Evolutionary conservation across 2,113 vertebrate species (phyloP).

Genomic region (Callionymus lyra): DNA sequence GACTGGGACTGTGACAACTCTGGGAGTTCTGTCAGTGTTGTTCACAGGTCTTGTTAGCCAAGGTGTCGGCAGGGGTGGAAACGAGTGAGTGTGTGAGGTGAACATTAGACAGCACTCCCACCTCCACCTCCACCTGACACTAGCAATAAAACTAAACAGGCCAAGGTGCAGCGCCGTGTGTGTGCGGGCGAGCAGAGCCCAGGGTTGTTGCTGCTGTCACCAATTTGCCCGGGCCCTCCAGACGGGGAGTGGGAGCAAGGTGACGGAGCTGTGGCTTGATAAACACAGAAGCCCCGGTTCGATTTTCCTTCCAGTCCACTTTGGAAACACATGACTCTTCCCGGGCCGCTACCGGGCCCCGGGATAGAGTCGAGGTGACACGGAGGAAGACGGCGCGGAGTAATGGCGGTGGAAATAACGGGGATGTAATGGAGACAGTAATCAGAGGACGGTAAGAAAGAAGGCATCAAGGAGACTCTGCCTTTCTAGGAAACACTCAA

Average conservation of each 20-base stretch:
- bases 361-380: constrained; percentile 6
- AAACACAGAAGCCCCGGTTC: constrained; percentile 72
- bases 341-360: constrained; percentile 39
- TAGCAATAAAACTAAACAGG: constrained; percentile 64
- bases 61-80: constrained; percentile 59
- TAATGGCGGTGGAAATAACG: too few species aligned
- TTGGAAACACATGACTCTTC: constrained; percentile 73
- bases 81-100: constrained; percentile 40
- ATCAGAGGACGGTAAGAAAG: too few species aligned
- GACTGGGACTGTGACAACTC: constrained; percentile 60
- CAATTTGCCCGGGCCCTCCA: constrained; percentile 56
- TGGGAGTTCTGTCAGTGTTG: constrained; percentile 56
- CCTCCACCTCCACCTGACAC: constrained; percentile 64
- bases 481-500: too few species aligned
- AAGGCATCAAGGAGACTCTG: too few species aligned
- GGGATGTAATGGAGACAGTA: too few species aligned
- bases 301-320: constrained; percentile 72
- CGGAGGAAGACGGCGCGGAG: constrained; percentile 2
- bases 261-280: constrained; percentile 74
- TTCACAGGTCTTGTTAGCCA: constrained; percentile 63
- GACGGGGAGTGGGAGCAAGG: constrained; percentile 64
- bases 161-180: constrained; percentile 40
- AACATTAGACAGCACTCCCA: constrained; percentile 61
- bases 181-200: constrained; percentile 19
- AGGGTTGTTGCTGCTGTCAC: constrained; percentile 61